phyloP scores from a whole-genome alignment of 2,888 invertebrate species.

The Heliconius sara region DNA sequence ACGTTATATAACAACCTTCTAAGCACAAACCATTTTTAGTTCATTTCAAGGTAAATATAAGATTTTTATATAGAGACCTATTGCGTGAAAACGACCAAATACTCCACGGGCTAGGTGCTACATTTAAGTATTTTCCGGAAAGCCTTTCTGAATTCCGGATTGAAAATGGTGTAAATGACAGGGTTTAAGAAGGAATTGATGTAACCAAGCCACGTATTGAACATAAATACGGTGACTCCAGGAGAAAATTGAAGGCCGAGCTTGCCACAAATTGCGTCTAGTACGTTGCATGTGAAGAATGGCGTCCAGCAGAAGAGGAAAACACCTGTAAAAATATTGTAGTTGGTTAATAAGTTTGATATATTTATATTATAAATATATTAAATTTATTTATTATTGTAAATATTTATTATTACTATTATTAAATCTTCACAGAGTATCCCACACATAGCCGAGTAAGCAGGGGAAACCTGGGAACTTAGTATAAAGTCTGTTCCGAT shows the following conservation, averaged over 20 bases:
- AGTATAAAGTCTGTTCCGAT: no score
- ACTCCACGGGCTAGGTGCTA: slow-evolving; percentile 81
- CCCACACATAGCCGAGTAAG: no score
- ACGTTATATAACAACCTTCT: not conserved
- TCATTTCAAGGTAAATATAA: slow-evolving; percentile 9
- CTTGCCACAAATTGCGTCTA: slow-evolving; percentile 98
- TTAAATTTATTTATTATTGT: no score
- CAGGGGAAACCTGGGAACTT: no score
- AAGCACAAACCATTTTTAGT: not conserved
- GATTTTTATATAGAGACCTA: slow-evolving; percentile 46
- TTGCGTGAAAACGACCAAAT: slow-evolving; percentile 67
- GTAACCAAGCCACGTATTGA: slow-evolving; percentile 99
- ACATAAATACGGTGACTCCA: slow-evolving; percentile 94
- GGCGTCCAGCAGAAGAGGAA: slow-evolving; percentile 99
- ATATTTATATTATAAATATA: not conserved
- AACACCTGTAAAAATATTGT: slow-evolving; percentile 88
- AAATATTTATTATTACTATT: no score
- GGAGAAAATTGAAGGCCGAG: slow-evolving; percentile 90
- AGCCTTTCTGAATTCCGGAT: slow-evolving; percentile 98
- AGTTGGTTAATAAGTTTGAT: not conserved
- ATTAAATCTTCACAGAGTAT: no score
- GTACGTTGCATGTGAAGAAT: slow-evolving; percentile 98
- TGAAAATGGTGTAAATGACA: slow-evolving; percentile 97
- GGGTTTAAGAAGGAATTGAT: slow-evolving; percentile 98
- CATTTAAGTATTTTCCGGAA: slow-evolving; percentile 96